Base-by-base conservation (phyloP, 2,888 invertebrate species). In the Polymixis lichenea region DNA sequence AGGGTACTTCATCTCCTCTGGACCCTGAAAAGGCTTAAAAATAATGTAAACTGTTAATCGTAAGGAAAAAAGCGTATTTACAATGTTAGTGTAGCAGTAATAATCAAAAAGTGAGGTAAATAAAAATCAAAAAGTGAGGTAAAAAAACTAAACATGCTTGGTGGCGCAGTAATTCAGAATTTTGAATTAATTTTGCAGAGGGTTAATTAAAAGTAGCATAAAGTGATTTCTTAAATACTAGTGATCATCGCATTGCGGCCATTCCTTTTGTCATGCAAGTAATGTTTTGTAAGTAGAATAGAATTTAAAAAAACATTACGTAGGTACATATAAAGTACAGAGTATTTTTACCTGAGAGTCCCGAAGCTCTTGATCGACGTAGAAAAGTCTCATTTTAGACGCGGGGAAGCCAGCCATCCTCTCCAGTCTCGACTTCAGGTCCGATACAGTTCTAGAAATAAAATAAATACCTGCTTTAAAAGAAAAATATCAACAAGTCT, bases 1-100 rank as follows among this genome's bases (percentile, higher is more conserved):
- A 4, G 98, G 98, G 90, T 97, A 99, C 88, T 98, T 97, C 98
- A 99, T 98, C 93, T 98, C 98, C 93, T 99, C 99, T 0, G 98
- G 98, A 32, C 98, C 98, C 94, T 96, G 95, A 80, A 94, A 94
- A 84, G 88, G 82, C 89, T 88, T 80, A 43, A 87, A 82, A 86
- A 56, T 83, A 78, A 80, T 73, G 70, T 73, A 70, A 78, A 76
- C 75, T 84, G 80, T 89, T 85, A 82, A 82, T 86, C 22, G 55
- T 61, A 84, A 76, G 43, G 22, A 51, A 77, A 51, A 55, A 79
- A 84, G 70, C 81, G 69, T 66, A 61, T 55, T 46, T 79, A 79
- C 62, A 72, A 25, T 80, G 69, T 80, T 77, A 80, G 60, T 74
- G 56, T 56, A 69, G 82, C 72, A 17, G 43, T 62, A 25, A 64